Base-by-base conservation (phyloP, 2,888 invertebrate genomes). In the Lasioglossum villosulum region DNA sequence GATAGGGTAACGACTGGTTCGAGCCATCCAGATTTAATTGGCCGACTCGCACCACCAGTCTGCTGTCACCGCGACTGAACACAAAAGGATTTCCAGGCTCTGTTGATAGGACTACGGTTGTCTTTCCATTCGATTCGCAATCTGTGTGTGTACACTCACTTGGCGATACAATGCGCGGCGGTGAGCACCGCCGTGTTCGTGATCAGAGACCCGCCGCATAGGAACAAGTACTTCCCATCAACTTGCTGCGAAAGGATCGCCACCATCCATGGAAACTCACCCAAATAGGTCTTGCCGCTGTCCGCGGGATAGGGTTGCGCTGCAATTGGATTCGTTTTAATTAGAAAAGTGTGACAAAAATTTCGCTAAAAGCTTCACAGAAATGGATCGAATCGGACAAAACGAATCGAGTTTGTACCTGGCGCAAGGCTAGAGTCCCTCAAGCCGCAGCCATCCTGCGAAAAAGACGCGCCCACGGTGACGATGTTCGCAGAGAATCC, bases 231-330 rank as follows among this genome's bases (percentile, higher is more conserved):
- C 71, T 96, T 95, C 19, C 96, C 96, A 63, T 91, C 92, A 0
- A 95, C 92, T 84, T 96, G 96, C 84, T 96, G 95, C 70, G 96
- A 95, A 88, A 97, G 94, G 39, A 98, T 95, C 0, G 97, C 97
- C 0, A 97, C 97, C 97, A 98, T 97, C 98, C 98, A 98, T 0
- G 98, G 98, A 93, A 97, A 98, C 95, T 98, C 98, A 0, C 96
- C 98, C 91, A 97, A 98, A 92, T 97, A 96, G 0, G 96, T 96
- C 93, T 97, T 97, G 10, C 96, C 96, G 80, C 97, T 96, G 0
- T 93, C 93, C 39, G 96, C 96, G 0, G 96, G 96, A 66, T 97
- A 97, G n/a, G 97, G 95, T 56, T 90, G 89, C 12, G 84, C 92
- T 92, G 63, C 45, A 34, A 16, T 48, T 48, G 48, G 6, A 48